Conservation (phyloP, 2,888 invertebrate species). For the Anticlea derivata region DNA sequence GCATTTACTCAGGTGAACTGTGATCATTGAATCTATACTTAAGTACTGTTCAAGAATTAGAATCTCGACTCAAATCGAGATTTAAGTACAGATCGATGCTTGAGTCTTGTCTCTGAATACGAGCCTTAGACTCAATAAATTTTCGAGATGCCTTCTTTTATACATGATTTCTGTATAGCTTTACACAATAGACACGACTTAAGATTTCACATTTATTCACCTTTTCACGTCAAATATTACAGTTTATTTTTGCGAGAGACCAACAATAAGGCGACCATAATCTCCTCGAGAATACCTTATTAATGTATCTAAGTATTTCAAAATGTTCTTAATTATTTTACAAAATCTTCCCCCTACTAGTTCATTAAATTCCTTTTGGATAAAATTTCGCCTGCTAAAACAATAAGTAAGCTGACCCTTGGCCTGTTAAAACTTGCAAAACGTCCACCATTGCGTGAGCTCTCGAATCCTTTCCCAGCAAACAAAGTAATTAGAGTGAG, state of each 20-base stretch:
- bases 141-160: constrained; percentile 7
- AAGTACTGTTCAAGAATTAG: no score
- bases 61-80: no score
- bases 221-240: not conserved
- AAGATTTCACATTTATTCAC: not conserved
- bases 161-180: constrained; percentile 6
- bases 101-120: no score
- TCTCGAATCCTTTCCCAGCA: constrained; percentile 45
- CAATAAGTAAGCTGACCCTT: constrained; percentile 54
- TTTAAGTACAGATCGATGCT: no score
- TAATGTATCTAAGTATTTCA: not conserved
- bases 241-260: not conserved
- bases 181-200: constrained; percentile 7
- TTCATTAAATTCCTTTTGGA: constrained; percentile 38
- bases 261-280: not conserved
- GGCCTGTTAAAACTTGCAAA: constrained; percentile 28
- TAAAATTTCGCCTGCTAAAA: constrained; percentile 47
- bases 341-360: no score
- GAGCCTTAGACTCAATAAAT: constrained; percentile 16
- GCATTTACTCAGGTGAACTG: no score
- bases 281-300: not conserved
- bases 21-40: no score
- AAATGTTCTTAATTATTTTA: constrained; percentile 3
- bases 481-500: constrained; percentile 20
- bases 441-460: constrained; percentile 31